phyloP scores from a whole-genome alignment of 2,113 vertebrate species.

The Tenrec ecaudatus region DNA sequence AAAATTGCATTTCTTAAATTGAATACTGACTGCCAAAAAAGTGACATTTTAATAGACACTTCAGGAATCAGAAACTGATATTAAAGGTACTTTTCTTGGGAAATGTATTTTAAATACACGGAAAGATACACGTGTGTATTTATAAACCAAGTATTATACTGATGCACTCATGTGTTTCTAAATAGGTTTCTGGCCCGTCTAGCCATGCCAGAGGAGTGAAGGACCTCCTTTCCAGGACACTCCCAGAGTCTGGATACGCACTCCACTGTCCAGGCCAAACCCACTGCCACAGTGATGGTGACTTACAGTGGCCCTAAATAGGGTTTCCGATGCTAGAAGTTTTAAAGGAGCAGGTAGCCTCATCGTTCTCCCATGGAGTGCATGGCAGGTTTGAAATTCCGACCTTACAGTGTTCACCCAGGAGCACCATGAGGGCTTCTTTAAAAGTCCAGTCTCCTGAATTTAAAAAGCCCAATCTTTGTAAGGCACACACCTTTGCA shows the following conservation, averaged over 20 bases:
- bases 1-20: neutral
- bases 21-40: neutral
- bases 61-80: neutral
- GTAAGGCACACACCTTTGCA: neutral
- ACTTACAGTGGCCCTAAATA: too few species aligned
- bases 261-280: neutral
- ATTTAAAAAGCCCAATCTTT: neutral
- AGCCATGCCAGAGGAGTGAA: neutral
- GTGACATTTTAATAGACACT: neutral
- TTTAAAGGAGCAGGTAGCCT: too few species aligned
- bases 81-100: neutral
- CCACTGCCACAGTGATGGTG: too few species aligned
- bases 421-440: too few species aligned
- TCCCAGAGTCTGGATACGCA: neutral
- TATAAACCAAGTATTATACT: neutral
- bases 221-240: neutral
- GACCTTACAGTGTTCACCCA: too few species aligned
- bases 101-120: neutral
- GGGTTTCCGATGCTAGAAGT: too few species aligned
- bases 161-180: neutral
- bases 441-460: neutral
- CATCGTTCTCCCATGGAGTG: too few species aligned
- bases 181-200: neutral
- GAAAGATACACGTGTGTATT: neutral
- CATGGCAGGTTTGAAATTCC: too few species aligned